Evolutionary conservation across 2,888 invertebrate genomes (phyloP), one percentile per base, ranked within the genome.

Genomic region (Pollenia amentaria): DNA sequence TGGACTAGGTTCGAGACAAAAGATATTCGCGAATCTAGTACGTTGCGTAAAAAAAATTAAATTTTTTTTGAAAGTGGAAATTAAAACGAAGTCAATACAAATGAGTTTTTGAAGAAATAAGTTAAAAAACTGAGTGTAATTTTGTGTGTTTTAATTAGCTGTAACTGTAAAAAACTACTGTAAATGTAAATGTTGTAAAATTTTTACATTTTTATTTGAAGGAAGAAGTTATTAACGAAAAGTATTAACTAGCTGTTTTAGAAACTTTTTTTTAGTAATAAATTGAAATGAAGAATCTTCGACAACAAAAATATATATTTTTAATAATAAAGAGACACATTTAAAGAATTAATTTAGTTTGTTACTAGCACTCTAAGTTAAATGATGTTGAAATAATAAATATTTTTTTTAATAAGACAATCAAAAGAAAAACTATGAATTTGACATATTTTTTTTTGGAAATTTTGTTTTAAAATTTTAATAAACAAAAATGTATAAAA

Each of bases 1-100:
- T 89, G 88, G 89, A 88, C 88, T 88, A 88, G 82, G 86, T 85
- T 77, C 89, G 89, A 89, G 89, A 89, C 89, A 89, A 89, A 89
- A 89, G 89, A 88, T 89, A 88, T 88, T 88, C 89, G 88, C 89
- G 84, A 89, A 89, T 89, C 89, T 84, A 88, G 88, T 76, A 87
- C 89, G 89, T 88, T 89, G 89, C 89, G 89, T 84, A 75, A 57
- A 55, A 77, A 48, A 46, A 44, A 46, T 46, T 6, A 18, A 29
- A 29, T 6, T 29, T 29, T 29, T 29, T 29, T 75, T 40, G 40
- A 16, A 67, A 76, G 48, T 57, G 9, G 11, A 76, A 81, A 64
- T 53, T 18, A 78, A 79, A 77, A 55, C 42, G 29, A 64, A 40
- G 11, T 60, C 46, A 69, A 62, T 62, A 69, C 55, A 77, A 46